Evolutionary conservation across 1,140 invertebrate genomes (phyloP).

Genomic region (Plectrocnemia conspersa): DNA sequence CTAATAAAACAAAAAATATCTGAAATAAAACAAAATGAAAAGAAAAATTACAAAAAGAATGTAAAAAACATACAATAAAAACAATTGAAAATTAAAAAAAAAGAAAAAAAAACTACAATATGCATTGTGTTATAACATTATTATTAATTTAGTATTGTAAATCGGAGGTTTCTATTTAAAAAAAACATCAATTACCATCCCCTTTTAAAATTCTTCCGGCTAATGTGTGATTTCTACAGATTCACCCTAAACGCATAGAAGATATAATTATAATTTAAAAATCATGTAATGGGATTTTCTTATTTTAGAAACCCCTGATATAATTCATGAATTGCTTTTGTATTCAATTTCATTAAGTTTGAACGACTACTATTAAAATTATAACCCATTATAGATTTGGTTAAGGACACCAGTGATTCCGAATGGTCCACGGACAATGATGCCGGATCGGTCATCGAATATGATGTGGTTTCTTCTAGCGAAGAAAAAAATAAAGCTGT

Average conservation of each 20-base stretch:
- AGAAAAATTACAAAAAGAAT: background rate
- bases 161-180: too few species aligned
- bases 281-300: too few species aligned
- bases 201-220: too few species aligned
- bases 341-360: too few species aligned
- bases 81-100: slow-evolving; percentile 9
- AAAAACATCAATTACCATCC: too few species aligned
- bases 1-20: background rate
- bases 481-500: slow-evolving; percentile 41
- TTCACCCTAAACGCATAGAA: too few species aligned
- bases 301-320: too few species aligned
- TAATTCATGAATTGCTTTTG: too few species aligned
- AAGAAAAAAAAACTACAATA: slow-evolving; percentile 5
- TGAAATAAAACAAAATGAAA: slow-evolving; percentile 7
- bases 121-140: background rate
- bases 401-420: slow-evolving; percentile 49
- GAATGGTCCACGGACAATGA: slow-evolving; percentile 34
- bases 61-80: slow-evolving; percentile 3
- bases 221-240: too few species aligned
- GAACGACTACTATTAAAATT: too few species aligned
- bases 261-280: too few species aligned
- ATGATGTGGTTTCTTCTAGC: slow-evolving; percentile 37
- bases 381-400: slow-evolving; percentile 51
- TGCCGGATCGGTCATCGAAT: slow-evolving; percentile 29
- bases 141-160: too few species aligned